phyloP scores from a whole-genome alignment of 1,140 invertebrate genomes.

The Calosoma granatense region DNA sequence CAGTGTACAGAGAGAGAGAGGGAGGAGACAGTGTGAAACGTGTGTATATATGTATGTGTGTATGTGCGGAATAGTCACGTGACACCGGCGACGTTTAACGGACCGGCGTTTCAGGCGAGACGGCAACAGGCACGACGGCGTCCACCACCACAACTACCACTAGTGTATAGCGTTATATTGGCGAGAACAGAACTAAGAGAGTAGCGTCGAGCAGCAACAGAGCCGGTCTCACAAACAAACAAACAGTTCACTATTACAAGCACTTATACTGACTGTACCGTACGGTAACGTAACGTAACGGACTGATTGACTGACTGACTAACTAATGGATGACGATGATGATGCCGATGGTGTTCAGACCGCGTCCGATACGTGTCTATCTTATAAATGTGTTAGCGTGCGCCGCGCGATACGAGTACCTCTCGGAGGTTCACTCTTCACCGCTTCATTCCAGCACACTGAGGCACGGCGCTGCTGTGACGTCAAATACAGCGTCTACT shows the following conservation, averaged over 20 bases:
- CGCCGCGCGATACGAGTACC: constrained; percentile 14
- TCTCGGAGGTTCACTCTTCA: constrained; percentile 26
- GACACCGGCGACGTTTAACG: neutral
- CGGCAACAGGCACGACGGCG: neutral
- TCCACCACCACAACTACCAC: neutral
- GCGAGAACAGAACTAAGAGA: too few relatives aligned
- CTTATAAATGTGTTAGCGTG: constrained; percentile 8
- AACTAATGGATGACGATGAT: too few relatives aligned
- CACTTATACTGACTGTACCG: neutral
- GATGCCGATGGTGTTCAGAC: too few relatives aligned
- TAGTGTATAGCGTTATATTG: too few relatives aligned
- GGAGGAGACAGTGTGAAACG: too few relatives aligned
- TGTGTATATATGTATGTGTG: neutral
- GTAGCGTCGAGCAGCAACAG: too few relatives aligned
- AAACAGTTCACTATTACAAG: neutral
- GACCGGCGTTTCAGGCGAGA: neutral
- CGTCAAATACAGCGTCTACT: constrained; percentile 31
- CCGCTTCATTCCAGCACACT: constrained; percentile 30
- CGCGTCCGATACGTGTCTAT: too few relatives aligned
- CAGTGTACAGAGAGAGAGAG: too few relatives aligned
- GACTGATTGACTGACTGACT: too few relatives aligned
- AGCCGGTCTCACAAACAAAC: too few relatives aligned
- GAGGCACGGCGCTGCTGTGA: constrained; percentile 22
- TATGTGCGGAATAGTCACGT: neutral
- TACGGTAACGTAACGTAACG: too few relatives aligned